phyloP scores from a whole-genome alignment of 2,888 invertebrate species.

The Colletes collaris region DNA sequence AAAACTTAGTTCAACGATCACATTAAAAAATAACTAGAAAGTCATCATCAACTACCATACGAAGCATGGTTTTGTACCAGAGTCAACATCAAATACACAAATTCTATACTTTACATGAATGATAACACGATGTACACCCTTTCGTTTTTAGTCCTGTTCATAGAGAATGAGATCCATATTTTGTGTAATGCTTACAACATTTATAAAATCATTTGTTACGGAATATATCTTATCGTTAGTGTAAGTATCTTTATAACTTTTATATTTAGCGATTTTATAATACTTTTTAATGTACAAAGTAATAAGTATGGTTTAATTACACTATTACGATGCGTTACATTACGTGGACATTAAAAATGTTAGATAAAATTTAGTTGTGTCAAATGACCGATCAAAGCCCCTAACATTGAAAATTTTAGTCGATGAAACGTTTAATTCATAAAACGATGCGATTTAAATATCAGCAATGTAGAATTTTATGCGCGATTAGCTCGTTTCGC shows the following conservation, averaged over 20 bases:
- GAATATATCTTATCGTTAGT: constrained; percentile 48
- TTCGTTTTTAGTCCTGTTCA: constrained; percentile 19
- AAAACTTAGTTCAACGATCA: constrained; percentile 8
- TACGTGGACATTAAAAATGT: constrained; percentile 21
- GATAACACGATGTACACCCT: constrained; percentile 6
- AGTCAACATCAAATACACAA: constrained; percentile 55
- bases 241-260: constrained; percentile 50
- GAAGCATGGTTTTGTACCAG: constrained; percentile 61
- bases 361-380: constrained; percentile 10
- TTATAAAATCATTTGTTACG: constrained; percentile 51
- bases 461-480: background rate
- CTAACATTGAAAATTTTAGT: constrained; percentile 14
- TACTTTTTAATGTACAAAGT: constrained; percentile 51
- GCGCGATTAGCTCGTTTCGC: background rate
- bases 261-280: constrained; percentile 37
- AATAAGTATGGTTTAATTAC: constrained; percentile 42
- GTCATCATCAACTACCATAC: constrained; percentile 25
- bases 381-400: constrained; percentile 1
- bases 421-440: constrained; percentile 22
- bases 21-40: constrained; percentile 38
- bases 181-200: constrained; percentile 43
- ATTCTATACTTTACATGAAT: constrained; percentile 37
- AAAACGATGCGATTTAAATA: constrained; percentile 10
- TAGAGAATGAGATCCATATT: constrained; percentile 55
- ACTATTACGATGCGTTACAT: constrained; percentile 28